These are phyloP conservation scores for Gouania willdenowi DNA, from an alignment of 2,797 vertebrate species.

Conservation along the genomic window DNA sequence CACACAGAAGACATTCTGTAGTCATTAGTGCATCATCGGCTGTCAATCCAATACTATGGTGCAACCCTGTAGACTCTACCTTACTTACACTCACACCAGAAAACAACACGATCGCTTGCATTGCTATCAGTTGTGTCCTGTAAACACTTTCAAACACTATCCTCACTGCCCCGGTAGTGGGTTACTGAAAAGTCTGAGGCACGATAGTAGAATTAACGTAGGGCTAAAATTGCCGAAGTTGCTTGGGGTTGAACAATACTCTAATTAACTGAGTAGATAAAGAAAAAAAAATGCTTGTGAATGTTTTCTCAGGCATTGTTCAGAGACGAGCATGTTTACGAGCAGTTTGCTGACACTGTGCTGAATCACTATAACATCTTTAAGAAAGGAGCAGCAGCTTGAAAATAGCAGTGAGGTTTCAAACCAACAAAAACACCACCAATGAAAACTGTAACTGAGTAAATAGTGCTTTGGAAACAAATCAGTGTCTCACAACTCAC, in stretches of 20 bases:
- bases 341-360: constrained; percentile 9
- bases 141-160: no score
- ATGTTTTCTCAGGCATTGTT: constrained; percentile 27
- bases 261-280: constrained; percentile 43
- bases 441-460: no score
- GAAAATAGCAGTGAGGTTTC: constrained; percentile 20
- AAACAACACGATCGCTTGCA: no score
- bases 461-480: no score
- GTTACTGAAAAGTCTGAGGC: constrained; percentile 39
- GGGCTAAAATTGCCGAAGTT: constrained; percentile 19
- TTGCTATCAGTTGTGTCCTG: constrained; percentile 42
- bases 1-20: constrained; percentile 31
- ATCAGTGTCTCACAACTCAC: background rate
- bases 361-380: constrained; percentile 26
- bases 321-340: background rate
- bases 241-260: constrained; percentile 40
- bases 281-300: constrained; percentile 36
- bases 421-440: no score
- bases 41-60: constrained; percentile 41
- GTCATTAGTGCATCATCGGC: constrained; percentile 53
- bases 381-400: constrained; percentile 20
- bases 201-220: constrained; percentile 42
- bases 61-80: constrained; percentile 24
- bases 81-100: no score
- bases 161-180: no score